phyloP scores from a whole-genome alignment of 1,140 invertebrate species.

The Zaprionus ornatus region DNA sequence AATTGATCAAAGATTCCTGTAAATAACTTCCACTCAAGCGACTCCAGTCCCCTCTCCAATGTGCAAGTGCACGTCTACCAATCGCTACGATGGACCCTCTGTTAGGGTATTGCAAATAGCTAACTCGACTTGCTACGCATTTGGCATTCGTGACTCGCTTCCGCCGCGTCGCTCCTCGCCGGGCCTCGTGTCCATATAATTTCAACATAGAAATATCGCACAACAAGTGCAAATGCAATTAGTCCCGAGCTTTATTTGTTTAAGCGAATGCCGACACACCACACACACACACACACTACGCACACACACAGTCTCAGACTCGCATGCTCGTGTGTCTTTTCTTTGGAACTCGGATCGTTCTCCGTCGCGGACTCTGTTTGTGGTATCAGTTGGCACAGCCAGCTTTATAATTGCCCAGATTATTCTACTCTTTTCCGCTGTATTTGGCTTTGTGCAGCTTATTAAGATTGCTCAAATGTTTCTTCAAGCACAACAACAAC shows the following conservation, averaged over 20 bases:
- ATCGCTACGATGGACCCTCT: background rate
- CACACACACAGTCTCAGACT: conserved; percentile 12
- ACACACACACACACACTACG: conserved; percentile 12
- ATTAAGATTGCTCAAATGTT: conserved; percentile 71
- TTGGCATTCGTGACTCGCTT: conserved; percentile 44
- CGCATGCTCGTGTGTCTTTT: conserved; percentile 34
- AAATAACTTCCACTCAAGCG: background rate
- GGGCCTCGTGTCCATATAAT: conserved; percentile 61
- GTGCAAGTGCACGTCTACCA: background rate
- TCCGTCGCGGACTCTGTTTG: conserved; percentile 31
- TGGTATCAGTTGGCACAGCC: conserved; percentile 59
- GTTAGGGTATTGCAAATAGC: conserved; percentile 10
- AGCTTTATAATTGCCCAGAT: conserved; percentile 71
- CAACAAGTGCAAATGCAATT: conserved; percentile 81
- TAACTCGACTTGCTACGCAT: conserved; percentile 16
- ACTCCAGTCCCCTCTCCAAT: background rate
- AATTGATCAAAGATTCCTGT: background rate
- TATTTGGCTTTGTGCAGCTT: conserved; percentile 70
- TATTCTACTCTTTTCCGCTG: conserved; percentile 57
- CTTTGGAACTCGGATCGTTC: conserved; percentile 52
- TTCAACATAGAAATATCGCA: conserved; percentile 80
- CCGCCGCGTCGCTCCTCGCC: background rate
- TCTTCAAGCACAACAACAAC: background rate
- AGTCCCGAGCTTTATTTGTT: conserved; percentile 78
- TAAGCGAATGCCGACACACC: conserved; percentile 68